Evolutionary conservation across 2,888 invertebrate genomes (phyloP), one percentile per base, ranked within the genome.

Genomic region (Crematogaster levior): DNA sequence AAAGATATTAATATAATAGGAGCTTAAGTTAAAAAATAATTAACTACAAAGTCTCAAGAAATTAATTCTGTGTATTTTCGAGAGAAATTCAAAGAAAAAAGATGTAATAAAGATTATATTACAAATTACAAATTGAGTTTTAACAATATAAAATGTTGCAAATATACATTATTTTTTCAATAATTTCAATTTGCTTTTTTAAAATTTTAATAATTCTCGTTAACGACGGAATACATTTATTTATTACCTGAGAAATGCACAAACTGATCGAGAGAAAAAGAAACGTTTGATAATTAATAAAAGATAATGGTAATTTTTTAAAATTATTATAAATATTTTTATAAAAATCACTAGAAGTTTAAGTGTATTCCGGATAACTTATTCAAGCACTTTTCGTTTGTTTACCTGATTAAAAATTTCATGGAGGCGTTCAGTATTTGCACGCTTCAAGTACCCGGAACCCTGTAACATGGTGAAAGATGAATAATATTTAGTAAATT

Each of bases 391-490:
- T 48, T 72, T 40, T 46, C 15, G 3, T 43, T 81, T 15, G 0
- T 58, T 88, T 93, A 96, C 96, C 95, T 96, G 98, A 89, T 96
- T 95, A 95, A 99, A 99, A 94, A 99, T 97, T 91, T 97, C 97
- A 95, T 96, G 96, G 89, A 99, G 96, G 91, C 97, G 97, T 84
- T 98, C 97, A 91, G 97, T 96, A 94, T 97, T 97, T 84, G 99
- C 99, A 94, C 99, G 96, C 95, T 97, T 98, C 93, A 98, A 95
- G 95, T 97, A 97, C 94, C 97, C 97, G 95, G 97, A 97, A 95
- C 97, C 97, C 98, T 98, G 94, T 63, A 95, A 95, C 85, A 86
- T 90, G 88, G 91, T 0, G 1, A 56, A 34, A 7, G 0, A 53
- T 63, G 0, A 74, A 34, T 12, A 27, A 40, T 0, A 68, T 27